phyloP scores from a whole-genome alignment of 2,113 vertebrate species.

The Anthoscopus minutus region DNA sequence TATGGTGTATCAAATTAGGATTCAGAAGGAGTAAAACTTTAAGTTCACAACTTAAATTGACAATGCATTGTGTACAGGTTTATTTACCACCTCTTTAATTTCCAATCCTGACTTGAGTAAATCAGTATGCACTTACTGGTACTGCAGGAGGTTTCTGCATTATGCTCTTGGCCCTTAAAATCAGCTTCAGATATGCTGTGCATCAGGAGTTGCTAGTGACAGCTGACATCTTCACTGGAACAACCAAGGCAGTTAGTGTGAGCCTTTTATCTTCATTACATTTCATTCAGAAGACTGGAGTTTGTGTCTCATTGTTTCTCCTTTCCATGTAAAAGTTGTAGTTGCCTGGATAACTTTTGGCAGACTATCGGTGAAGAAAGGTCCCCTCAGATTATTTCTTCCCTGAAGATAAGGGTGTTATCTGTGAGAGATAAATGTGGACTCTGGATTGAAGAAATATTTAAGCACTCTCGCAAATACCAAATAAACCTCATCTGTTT shows the following conservation, averaged over 20 bases:
- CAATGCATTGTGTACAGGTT: not conserved
- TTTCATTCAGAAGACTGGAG: not conserved
- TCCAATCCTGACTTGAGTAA: not conserved
- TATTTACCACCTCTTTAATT: not conserved
- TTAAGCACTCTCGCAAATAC: not conserved
- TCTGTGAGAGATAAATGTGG: not conserved
- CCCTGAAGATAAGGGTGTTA: not conserved
- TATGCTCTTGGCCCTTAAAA: not conserved
- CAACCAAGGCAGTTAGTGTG: not conserved
- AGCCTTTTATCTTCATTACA: not conserved
- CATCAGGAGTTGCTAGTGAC: not conserved
- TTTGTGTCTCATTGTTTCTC: not conserved
- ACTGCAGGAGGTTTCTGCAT: not conserved
- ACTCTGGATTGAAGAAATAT: not conserved
- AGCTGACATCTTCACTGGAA: not conserved
- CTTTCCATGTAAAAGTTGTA: not conserved
- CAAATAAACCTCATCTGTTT: not conserved
- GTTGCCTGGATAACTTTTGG: not conserved
- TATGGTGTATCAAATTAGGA: not conserved
- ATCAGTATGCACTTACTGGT: not conserved
- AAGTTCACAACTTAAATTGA: not conserved
- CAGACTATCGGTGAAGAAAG: not conserved
- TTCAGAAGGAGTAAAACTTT: not conserved
- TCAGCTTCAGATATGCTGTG: not conserved
- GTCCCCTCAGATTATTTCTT: not conserved